Conservation (phyloP, 1,140 invertebrate species). For the Metaphire vulgaris region DNA sequence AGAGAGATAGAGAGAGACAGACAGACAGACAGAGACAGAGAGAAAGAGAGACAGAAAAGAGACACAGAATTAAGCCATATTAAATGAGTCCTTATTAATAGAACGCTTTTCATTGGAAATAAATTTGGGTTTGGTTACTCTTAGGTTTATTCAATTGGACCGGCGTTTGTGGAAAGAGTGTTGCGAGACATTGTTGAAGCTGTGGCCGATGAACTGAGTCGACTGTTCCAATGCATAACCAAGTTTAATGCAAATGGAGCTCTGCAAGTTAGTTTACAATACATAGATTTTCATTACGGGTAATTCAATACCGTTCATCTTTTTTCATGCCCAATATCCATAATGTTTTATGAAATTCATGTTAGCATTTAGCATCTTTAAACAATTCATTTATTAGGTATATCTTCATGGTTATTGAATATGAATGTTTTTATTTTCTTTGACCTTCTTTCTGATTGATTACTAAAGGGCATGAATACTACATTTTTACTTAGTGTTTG, state of each 20-base stretch:
- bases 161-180: slow-evolving; percentile 66
- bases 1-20: no score
- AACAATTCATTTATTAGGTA: slow-evolving; percentile 24
- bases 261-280: slow-evolving; percentile 55
- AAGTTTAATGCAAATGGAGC: slow-evolving; percentile 63
- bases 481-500: background rate
- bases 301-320: slow-evolving; percentile 39
- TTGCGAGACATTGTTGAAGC: slow-evolving; percentile 79
- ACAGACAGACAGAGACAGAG: no score
- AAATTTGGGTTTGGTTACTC: no score
- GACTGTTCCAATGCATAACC: slow-evolving; percentile 72
- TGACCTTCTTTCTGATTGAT: background rate
- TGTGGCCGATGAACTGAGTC: slow-evolving; percentile 79
- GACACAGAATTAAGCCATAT: no score
- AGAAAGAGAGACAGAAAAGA: no score
- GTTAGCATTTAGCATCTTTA: slow-evolving; percentile 25
- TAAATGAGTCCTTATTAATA: no score
- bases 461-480: background rate
- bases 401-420: slow-evolving; percentile 15
- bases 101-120: no score
- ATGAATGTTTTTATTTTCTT: slow-evolving; percentile 4
- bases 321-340: slow-evolving; percentile 28
- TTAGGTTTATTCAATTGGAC: slow-evolving; percentile 72
- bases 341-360: slow-evolving; percentile 2
- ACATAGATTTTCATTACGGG: slow-evolving; percentile 58